Evolutionary conservation across 1,140 invertebrate genomes (phyloP).

Genomic region (Dreissena polymorpha): DNA sequence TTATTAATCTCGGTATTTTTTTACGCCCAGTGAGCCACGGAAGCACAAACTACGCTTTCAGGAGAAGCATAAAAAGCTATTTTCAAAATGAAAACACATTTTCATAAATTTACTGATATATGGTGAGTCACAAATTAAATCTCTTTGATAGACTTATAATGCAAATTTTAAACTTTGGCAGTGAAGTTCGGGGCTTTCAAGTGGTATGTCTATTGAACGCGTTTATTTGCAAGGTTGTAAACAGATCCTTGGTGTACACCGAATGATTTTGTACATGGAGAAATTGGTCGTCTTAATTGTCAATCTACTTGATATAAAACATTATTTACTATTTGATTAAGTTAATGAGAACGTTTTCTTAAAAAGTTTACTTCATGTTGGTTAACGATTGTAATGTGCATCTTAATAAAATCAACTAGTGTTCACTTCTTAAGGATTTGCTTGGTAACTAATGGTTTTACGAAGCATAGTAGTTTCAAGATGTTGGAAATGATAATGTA

Average conservation of each 20-base stretch:
- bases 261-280: conserved; percentile 15
- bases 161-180: too few relatives aligned
- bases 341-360: neutral
- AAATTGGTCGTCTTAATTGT: neutral
- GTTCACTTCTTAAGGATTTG: conserved; percentile 4
- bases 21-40: too few relatives aligned
- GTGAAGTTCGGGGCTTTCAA: too few relatives aligned
- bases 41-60: too few relatives aligned
- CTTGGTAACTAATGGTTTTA: neutral
- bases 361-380: conserved; percentile 3
- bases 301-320: neutral
- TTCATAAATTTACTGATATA: too few relatives aligned
- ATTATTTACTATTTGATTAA: conserved; percentile 5
- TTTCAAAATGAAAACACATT: too few relatives aligned
- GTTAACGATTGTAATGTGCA: neutral
- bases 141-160: too few relatives aligned
- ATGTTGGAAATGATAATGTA: neutral
- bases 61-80: too few relatives aligned
- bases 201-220: too few relatives aligned
- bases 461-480: conserved; percentile 7
- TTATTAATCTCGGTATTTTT: too few relatives aligned
- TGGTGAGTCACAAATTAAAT: too few relatives aligned
- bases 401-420: neutral
- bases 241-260: conserved; percentile 2
- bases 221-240: too few relatives aligned